A percentile compares a stretch with the other conserved stretches of the same genome.
These are phyloP conservation scores for Taenioides sp. DNA, from an alignment of 2,797 vertebrate species.

Conservation along the genomic window DNA sequence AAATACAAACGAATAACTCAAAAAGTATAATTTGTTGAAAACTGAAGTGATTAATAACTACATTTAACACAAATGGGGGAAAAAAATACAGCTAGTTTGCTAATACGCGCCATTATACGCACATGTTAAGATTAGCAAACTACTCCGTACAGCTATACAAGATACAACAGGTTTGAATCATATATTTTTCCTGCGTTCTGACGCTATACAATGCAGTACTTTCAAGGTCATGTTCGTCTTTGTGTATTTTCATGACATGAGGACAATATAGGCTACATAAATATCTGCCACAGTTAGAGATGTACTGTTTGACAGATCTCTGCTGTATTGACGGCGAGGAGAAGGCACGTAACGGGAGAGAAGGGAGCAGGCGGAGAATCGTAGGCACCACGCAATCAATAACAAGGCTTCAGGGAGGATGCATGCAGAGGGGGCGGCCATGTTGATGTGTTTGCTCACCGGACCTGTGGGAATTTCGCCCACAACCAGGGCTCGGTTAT, in stretches of 20 bases:
- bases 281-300: conserved; percentile 18
- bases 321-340: conserved; percentile 29
- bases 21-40: too few species aligned
- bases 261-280: conserved; percentile 20
- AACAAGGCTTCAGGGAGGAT: conserved; percentile 41
- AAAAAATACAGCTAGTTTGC: too few species aligned
- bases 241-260: conserved; percentile 10
- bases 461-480: conserved; percentile 35
- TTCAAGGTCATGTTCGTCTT: conserved; percentile 9
- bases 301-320: conserved; percentile 17
- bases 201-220: not conserved
- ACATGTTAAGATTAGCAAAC: too few species aligned
- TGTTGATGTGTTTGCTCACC: conserved; percentile 35
- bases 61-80: too few species aligned
- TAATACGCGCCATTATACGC: too few species aligned
- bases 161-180: too few species aligned
- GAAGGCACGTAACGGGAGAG: conserved; percentile 19
- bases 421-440: conserved; percentile 51
- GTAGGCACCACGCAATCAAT: conserved; percentile 61
- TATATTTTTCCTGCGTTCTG: not conserved
- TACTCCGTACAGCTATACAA: too few species aligned
- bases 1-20: too few species aligned
- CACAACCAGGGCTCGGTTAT: not conserved
- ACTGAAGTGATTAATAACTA: too few species aligned
- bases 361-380: conserved; percentile 46